Evolutionary conservation across 2,888 invertebrate genomes (phyloP), one percentile per base, ranked within the genome.

Genomic region (Agrochola macilenta): DNA sequence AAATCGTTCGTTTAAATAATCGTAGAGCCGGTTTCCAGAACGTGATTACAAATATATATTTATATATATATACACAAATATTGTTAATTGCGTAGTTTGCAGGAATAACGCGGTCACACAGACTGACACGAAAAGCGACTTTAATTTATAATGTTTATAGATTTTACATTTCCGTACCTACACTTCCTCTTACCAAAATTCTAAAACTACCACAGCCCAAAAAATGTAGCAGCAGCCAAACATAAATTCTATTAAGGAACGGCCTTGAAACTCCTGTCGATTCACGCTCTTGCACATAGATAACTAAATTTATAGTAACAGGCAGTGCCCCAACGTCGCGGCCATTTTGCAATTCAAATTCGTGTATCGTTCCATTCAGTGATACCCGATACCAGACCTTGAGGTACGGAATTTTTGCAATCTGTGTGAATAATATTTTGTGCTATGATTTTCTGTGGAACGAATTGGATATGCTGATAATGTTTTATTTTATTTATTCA

Each of bases 301-400:
- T 78, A 79, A 79, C 72, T 64, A 66, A 65, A 84, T 83, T 76
- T 74, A 84, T 84, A 77, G 86, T 77, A 74, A 23, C 86, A 81
- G 72, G 35, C 73, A 64, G 66, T 70, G n/a, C 64, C 35, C 73
- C 65, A 81, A 54, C 60, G 46, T 52, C 39, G 60, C 46, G 12
- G 65, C 80, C 72, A 78, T 81, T 85, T 87, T 84, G 87, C 73
- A 85, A 87, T 85, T 85, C 85, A 81, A 85, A 85, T 87, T 78
- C 61, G 26, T 74, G 73, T 78, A 77, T 84, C 81, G 72, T 75
- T 74, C 75, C 66, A 81, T 72, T 85, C 82, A 79, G 66, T 26
- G 80, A 72, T 52, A 61, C 39, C 69, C 68, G 17, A 35, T 35
- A 35, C 35, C 43, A 83, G 57, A 72, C 76, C 71, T 85, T 54